These are phyloP conservation scores for Parazoanthus atlanticus DNA, from an alignment of 92 coral and sea anemone species.

Conservation along the genomic window DNA sequence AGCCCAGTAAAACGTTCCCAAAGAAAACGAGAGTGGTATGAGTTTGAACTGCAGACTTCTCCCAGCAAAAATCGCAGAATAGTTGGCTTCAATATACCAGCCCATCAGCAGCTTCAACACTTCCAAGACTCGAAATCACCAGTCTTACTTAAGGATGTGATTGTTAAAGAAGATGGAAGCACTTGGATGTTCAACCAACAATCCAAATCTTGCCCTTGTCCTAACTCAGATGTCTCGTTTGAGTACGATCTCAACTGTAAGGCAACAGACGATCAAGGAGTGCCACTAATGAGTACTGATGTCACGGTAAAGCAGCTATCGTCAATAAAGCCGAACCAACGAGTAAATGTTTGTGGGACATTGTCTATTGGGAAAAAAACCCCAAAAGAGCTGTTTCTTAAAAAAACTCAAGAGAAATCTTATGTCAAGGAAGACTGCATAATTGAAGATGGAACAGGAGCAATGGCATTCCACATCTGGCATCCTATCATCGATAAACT, in stretches of 20 bases:
- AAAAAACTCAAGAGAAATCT: constrained; percentile 37
- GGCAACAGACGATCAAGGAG: constrained; percentile 33
- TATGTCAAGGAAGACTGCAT: constrained; percentile 52
- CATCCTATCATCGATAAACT: constrained; percentile 42
- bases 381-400: constrained; percentile 28
- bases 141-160: constrained; percentile 40
- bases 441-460: constrained; percentile 46
- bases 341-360: constrained; percentile 46
- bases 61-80: constrained; percentile 25
- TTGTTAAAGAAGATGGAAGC: constrained; percentile 24
- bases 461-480: constrained; percentile 47
- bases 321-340: constrained; percentile 43
- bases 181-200: constrained; percentile 49
- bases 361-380: constrained; percentile 47
- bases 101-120: constrained; percentile 21
- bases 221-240: constrained; percentile 51
- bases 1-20: constrained; percentile 45
- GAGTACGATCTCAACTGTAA: constrained; percentile 31
- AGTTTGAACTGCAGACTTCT: constrained; percentile 48
- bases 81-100: constrained; percentile 22
- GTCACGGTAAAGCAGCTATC: constrained; percentile 44
- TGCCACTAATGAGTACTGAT: constrained; percentile 30
- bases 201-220: constrained; percentile 23
- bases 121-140: constrained; percentile 36
- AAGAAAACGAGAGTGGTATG: constrained; percentile 32